A percentile compares a stretch with the other conserved stretches of the same genome.
These are phyloP conservation scores for Ormyrus rosae DNA, from an alignment of 2,888 invertebrate genomes.

Conservation along the genomic window DNA sequence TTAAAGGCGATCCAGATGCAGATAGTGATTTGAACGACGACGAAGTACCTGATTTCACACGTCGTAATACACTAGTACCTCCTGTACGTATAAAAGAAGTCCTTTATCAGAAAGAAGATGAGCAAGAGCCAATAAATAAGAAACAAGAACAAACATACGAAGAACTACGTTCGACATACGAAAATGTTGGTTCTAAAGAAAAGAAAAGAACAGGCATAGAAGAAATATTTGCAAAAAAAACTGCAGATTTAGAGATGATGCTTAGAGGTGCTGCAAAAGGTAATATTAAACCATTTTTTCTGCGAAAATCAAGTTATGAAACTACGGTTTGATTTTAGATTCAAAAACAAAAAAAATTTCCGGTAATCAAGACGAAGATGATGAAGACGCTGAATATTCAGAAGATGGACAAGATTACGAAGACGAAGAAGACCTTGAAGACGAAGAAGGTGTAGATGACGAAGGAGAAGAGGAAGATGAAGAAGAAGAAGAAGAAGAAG, in stretches of 20 bases:
- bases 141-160: constrained; percentile 61
- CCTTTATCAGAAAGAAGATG: constrained; percentile 28
- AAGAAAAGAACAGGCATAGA: constrained; percentile 46
- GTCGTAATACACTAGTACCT: constrained; percentile 76
- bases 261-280: constrained; percentile 42
- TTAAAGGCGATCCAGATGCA: constrained; percentile 62
- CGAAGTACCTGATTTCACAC: constrained; percentile 71
- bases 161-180: constrained; percentile 65
- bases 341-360: constrained; percentile 5
- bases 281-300: constrained; percentile 9
- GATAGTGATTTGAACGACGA: constrained; percentile 53
- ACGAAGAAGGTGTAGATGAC: constrained; percentile 61
- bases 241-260: constrained; percentile 49
- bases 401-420: constrained; percentile 69
- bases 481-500: constrained; percentile 67
- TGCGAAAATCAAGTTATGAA: neutral
- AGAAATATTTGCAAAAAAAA: constrained; percentile 52
- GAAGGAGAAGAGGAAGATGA: constrained; percentile 58
- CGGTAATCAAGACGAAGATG: constrained; percentile 61
- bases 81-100: constrained; percentile 68
- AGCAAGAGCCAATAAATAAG: constrained; percentile 39
- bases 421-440: constrained; percentile 83
- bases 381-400: constrained; percentile 61
- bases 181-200: constrained; percentile 51
- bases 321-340: constrained; percentile 13